phyloP scores from a whole-genome alignment of 2,888 invertebrate genomes.

The Melanostoma scalare region DNA sequence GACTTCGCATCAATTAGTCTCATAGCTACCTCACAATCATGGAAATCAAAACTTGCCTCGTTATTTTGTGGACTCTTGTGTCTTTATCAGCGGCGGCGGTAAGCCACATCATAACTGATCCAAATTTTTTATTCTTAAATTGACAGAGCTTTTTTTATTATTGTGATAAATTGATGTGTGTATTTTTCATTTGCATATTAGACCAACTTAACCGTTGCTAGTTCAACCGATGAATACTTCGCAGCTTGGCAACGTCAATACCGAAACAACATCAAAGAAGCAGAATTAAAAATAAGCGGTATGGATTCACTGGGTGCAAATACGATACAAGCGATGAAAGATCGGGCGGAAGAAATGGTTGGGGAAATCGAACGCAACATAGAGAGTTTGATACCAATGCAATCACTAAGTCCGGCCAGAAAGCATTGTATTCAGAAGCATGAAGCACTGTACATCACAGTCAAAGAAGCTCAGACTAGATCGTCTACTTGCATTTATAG shows the following conservation, averaged over 20 bases:
- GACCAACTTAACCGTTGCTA: neutral
- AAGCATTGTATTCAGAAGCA: constrained; percentile 33
- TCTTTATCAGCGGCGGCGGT: no score
- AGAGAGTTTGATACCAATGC: constrained; percentile 5
- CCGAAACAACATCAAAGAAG: neutral
- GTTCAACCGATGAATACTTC: constrained; percentile 11
- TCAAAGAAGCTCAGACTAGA: neutral
- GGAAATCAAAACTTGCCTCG: no score
- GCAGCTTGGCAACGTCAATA: constrained; percentile 4
- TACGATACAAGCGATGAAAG: neutral
- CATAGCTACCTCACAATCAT: no score
- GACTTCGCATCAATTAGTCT: no score
- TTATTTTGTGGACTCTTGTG: no score
- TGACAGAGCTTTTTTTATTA: no score
- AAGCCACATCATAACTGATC: no score
- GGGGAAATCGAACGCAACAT: constrained; percentile 25
- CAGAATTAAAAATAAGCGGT: neutral
- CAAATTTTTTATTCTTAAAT: no score
- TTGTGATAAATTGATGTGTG: neutral
- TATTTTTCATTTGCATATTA: neutral
- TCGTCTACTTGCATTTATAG: neutral
- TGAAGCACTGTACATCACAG: neutral
- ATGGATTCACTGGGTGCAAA: constrained; percentile 14
- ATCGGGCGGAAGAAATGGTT: constrained; percentile 13
- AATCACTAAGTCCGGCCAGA: constrained; percentile 6